These are phyloP conservation scores for Hydrozoanthus tunicans DNA, from an alignment of 64 coral and sea anemone species.

Conservation along the genomic window DNA sequence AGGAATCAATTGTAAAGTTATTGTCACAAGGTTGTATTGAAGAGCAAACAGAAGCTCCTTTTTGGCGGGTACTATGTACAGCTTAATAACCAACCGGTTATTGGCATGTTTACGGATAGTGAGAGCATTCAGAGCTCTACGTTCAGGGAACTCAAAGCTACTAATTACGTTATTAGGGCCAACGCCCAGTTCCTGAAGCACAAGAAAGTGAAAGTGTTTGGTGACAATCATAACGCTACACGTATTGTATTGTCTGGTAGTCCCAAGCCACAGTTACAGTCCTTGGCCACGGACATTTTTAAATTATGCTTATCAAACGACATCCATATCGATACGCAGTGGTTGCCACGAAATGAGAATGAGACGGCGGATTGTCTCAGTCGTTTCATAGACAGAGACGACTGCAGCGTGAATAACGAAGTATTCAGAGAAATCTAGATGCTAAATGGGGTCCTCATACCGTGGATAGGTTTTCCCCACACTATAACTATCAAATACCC, in stretches of 20 bases:
- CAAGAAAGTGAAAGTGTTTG: slow-evolving; percentile 38
- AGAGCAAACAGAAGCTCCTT: slow-evolving; percentile 37
- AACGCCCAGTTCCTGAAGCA: slow-evolving; percentile 49
- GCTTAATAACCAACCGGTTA: slow-evolving; percentile 27
- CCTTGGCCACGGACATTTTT: slow-evolving; percentile 41
- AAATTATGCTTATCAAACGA: slow-evolving; percentile 24
- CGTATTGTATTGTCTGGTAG: slow-evolving; percentile 38
- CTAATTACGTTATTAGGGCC: slow-evolving; percentile 23
- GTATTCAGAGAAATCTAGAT: slow-evolving; percentile 28
- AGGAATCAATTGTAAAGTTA: slow-evolving; percentile 45
- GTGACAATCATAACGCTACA: slow-evolving; percentile 38
- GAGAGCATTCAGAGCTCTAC: slow-evolving; percentile 41
- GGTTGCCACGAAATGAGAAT: slow-evolving; percentile 38
- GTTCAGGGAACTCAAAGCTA: slow-evolving; percentile 35
- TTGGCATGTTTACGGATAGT: background rate
- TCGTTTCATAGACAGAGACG: slow-evolving; percentile 48
- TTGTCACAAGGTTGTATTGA: slow-evolving; percentile 40
- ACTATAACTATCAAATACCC: slow-evolving; percentile 51
- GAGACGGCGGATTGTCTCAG: slow-evolving; percentile 29
- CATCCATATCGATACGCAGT: slow-evolving; percentile 38
- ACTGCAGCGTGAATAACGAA: slow-evolving; percentile 31
- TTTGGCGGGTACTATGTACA: slow-evolving; percentile 24
- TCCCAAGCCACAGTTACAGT: slow-evolving; percentile 24
- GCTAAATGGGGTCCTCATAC: slow-evolving; percentile 32
- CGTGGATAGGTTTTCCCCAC: slow-evolving; percentile 47